Evolutionary conservation across 2,888 invertebrate species (phyloP), one percentile per base, ranked within the genome.

Genomic region (Lingula anatina): DNA sequence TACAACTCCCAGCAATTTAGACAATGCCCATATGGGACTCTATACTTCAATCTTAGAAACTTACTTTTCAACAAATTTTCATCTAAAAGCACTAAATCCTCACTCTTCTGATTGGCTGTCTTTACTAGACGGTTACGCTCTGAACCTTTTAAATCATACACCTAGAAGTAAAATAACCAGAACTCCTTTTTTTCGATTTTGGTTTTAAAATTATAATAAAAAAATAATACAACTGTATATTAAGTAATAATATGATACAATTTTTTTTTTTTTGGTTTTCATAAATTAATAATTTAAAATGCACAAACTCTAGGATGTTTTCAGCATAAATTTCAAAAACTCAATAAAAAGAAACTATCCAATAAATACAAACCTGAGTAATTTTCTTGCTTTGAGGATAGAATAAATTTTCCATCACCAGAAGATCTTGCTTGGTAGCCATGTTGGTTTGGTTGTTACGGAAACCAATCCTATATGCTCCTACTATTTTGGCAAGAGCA

Each of bases 341-440:
- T n/a, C n/a, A n/a, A n/a, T n/a, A n/a, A n/a, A n/a, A n/a, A n/a
- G n/a, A n/a, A n/a, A n/a, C n/a, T n/a, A n/a, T n/a, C n/a, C n/a
- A n/a, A n/a, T n/a, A n/a, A n/a, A n/a, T n/a, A 37, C 45, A 44
- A 41, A 80, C 77, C 71, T 79, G 77, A 31, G 68, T 70, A 28
- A 89, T 85, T 52, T 83, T 83, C 52, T 88, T 81, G 28, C 44
- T 44, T 9, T 15, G 31, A 44, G 63, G 59, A 69, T 95, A 96
- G 81, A 97, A 97, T 50, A 99, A 82, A 81, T 99, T 95, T 79
- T 99, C 97, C 89, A 97, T 92, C 2, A 97, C 93, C 24, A 99
- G 81, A 46, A 94, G 82, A 66, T 90, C 89, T 69, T 81, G 81
- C 52, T 82, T 82, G 44, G 76, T 72, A 2, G 77, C 78, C 49